Conservation (phyloP, 2,888 invertebrate species). For the Agrotis puta region DNA sequence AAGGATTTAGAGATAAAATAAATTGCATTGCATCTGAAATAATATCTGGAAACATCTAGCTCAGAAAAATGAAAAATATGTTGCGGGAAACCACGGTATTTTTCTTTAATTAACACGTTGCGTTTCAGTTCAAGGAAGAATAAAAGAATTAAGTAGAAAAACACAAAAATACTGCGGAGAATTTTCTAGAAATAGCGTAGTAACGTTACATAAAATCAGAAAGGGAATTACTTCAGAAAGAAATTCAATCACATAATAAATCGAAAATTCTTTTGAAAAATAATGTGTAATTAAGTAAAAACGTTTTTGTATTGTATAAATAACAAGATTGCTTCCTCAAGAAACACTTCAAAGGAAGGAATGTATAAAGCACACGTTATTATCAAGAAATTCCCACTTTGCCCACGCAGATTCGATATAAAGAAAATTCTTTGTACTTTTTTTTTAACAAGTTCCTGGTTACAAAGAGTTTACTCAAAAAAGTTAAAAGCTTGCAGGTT, state of each 20-base stretch:
- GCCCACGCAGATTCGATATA: constrained; percentile 11
- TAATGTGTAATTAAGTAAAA: constrained; percentile 9
- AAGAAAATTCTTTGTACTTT: constrained; percentile 3
- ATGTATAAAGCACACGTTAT: neutral
- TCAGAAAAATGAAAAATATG: constrained; percentile 16
- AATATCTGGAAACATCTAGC: neutral
- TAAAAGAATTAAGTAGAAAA: neutral
- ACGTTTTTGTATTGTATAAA: neutral
- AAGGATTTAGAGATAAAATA: constrained; percentile 28
- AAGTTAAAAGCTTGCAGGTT: neutral
- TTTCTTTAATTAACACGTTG: constrained; percentile 24
- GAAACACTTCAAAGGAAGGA: constrained; percentile 24
- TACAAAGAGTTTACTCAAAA: neutral
- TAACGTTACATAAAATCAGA: neutral
- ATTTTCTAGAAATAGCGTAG: neutral
- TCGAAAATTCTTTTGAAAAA: neutral
- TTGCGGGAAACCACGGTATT: constrained; percentile 16
- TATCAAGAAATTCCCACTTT: constrained; percentile 7
- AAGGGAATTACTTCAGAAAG: neutral
- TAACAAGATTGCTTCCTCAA: constrained; percentile 6
- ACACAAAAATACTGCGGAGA: neutral
- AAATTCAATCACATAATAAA: neutral
- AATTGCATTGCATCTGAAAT: constrained; percentile 27
- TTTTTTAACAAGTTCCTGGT: constrained; percentile 1
- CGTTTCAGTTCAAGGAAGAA: neutral